A percentile compares a stretch with the other conserved stretches of the same genome.
Evolutionary conservation across 2,113 vertebrate genomes (phyloP).

Genomic region (Rissa tridactyla): DNA sequence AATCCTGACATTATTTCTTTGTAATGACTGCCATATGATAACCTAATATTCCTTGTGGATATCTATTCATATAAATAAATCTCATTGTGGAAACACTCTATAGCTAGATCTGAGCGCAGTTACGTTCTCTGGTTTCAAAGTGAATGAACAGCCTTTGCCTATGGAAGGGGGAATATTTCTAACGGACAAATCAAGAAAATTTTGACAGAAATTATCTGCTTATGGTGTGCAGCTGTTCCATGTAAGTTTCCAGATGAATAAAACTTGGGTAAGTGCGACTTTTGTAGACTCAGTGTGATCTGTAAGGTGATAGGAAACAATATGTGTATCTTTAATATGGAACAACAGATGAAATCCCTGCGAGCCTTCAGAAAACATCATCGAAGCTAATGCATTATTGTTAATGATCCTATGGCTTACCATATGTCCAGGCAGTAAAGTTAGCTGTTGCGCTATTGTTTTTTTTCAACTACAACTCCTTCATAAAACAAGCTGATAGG

Average conservation of each 20-base stretch:
- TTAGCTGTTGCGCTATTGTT: neutral
- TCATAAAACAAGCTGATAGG: neutral
- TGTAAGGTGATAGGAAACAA: neutral
- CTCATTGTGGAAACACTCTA: neutral
- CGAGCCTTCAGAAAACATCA: slow-evolving; percentile 15
- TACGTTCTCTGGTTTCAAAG: neutral
- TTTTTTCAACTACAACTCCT: neutral
- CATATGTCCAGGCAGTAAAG: slow-evolving; percentile 20
- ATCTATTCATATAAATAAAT: neutral
- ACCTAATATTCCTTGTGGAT: neutral
- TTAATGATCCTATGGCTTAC: slow-evolving; percentile 13
- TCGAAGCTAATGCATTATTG: slow-evolving; percentile 3
- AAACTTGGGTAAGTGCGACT: neutral
- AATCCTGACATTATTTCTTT: neutral
- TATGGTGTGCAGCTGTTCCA: neutral
- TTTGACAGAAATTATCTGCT: neutral
- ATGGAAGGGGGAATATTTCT: neutral
- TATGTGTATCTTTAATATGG: neutral
- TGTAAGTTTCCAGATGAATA: neutral
- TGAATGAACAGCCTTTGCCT: neutral
- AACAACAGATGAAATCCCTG: slow-evolving; percentile 23
- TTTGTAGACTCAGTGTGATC: neutral
- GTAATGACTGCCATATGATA: neutral
- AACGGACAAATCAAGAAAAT: neutral
- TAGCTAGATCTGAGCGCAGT: neutral